Base-by-base conservation (phyloP, 1,140 invertebrate species). In the Venustaconcha ellipsiformis region DNA sequence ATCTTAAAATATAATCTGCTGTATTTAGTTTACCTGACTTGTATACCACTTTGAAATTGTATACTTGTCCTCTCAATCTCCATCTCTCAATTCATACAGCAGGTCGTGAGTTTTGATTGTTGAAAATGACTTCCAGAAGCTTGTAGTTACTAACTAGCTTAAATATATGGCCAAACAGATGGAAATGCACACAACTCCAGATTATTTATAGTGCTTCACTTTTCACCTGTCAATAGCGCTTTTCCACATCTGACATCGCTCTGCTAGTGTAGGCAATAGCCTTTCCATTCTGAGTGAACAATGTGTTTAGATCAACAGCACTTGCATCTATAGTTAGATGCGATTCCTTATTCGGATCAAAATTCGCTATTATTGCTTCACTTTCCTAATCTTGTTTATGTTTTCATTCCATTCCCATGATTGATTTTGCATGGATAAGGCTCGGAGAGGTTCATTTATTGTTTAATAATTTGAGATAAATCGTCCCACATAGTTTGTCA, bases 201-300 rank as follows among this genome's bases (percentile, higher is more conserved):
- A 79, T 62, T 48, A 83, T 73, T 14, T 78, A 68, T 8, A 90
- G 67, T n/a, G 82, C 78, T 78, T 91, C 90, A 68, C 88, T 86
- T 75, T 91, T 90, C 20, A 87, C 89, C 74, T 90, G 87, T n/a
- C 1, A 48, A 20, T 74, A 90, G 37, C 85, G 58, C 66, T 78
- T 78, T 82, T 91, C 85, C 4, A 83, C 73, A 89, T 78, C 30
- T 48, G 80, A 87, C 1, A 74, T 12, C 1, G 71, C 71, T 81
- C 87, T 87, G 71, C 86, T 89, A 13, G 79, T 87, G 81, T 86
- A 91, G 5, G 81, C 78, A 48, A 91, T 87, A 68, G 58, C 63
- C 65, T 78, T 26, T 37, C 65, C 60, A 76, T 79, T 57, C 82
- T 62, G 12, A 84, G 59, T 30, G 91, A 71, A 12, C 90, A 87